Evolutionary conservation across 2,797 vertebrate genomes (phyloP).

Genomic region (Hyperoplus lanceolatus): DNA sequence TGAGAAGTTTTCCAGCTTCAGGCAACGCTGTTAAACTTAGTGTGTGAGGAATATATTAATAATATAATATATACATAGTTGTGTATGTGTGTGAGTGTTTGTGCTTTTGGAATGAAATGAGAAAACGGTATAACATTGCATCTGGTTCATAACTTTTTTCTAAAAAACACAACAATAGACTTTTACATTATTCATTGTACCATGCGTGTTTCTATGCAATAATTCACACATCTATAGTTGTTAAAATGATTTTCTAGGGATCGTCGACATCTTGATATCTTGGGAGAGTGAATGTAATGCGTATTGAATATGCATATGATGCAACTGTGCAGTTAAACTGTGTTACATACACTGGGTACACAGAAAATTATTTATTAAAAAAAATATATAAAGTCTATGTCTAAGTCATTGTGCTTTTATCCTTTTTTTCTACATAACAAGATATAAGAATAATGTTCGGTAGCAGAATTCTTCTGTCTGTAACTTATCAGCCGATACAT

Average conservation of each 20-base stretch:
- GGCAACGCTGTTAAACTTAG: background rate
- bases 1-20: slow-evolving; percentile 1
- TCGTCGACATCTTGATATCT: background rate
- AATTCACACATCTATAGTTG: background rate
- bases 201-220: fast-evolving
- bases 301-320: slow-evolving; percentile 28
- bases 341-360: slow-evolving; percentile 56
- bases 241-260: background rate
- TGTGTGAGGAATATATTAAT: background rate
- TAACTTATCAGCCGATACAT: slow-evolving; percentile 57
- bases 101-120: slow-evolving; percentile 13
- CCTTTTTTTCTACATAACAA: slow-evolving; percentile 40
- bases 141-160: background rate
- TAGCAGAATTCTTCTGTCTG: slow-evolving; percentile 54
- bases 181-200: background rate
- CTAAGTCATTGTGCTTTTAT: slow-evolving; percentile 70
- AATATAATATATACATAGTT: background rate
- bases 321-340: slow-evolving; percentile 32
- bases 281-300: slow-evolving; percentile 24
- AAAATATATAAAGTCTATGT: slow-evolving; percentile 86
- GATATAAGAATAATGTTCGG: slow-evolving; percentile 52
- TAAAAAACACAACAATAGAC: background rate
- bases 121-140: slow-evolving; percentile 8
- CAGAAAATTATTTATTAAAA: slow-evolving; percentile 96
- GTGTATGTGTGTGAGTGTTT: slow-evolving; percentile 2